Conservation (phyloP, 53 echinoderm and acorn worm genomes). For the Holothuria scabra region DNA sequence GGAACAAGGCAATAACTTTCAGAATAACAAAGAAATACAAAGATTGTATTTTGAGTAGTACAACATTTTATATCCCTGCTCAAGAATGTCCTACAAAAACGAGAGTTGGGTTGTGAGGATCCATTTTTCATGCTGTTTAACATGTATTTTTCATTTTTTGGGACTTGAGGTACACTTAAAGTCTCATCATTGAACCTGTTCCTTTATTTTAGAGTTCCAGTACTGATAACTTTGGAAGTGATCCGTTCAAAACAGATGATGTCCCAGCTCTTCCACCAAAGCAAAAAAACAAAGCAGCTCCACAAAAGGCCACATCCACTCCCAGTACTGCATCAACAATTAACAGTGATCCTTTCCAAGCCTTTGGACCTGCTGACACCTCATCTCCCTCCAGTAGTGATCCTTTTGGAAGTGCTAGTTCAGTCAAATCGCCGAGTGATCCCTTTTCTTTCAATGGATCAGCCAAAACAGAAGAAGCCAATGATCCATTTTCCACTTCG, state of each 20-base stretch:
- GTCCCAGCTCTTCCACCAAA: slow-evolving; percentile 94
- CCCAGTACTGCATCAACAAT: slow-evolving; percentile 75
- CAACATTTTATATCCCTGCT: too few relatives aligned
- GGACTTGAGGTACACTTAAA: too few relatives aligned
- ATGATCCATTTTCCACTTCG: slow-evolving; percentile 70
- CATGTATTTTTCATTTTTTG: too few relatives aligned
- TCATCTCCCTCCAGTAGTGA: slow-evolving; percentile 58
- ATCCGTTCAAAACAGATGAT: slow-evolving; percentile 83
- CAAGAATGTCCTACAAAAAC: too few relatives aligned
- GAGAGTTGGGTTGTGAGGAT: too few relatives aligned
- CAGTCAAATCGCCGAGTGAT: slow-evolving; percentile 56
- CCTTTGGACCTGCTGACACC: slow-evolving; percentile 66
- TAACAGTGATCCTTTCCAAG: slow-evolving; percentile 67
- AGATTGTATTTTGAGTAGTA: too few relatives aligned
- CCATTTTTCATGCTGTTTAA: too few relatives aligned
- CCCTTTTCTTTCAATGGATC: slow-evolving; percentile 71
- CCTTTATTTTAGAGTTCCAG: slow-evolving; percentile 69
- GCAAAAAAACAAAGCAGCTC: slow-evolving; percentile 66
- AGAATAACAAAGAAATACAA: too few relatives aligned
- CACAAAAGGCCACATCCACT: slow-evolving; percentile 47
- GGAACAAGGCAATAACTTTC: too few relatives aligned
- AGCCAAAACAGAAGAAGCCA: slow-evolving; percentile 37
- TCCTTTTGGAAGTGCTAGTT: slow-evolving; percentile 61
- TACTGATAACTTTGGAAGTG: slow-evolving; percentile 85
- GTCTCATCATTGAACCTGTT: neutral